Evolutionary conservation across 2,797 vertebrate genomes (phyloP), one percentile per base, ranked within the genome.

Genomic region (Poeciliopsis infans): DNA sequence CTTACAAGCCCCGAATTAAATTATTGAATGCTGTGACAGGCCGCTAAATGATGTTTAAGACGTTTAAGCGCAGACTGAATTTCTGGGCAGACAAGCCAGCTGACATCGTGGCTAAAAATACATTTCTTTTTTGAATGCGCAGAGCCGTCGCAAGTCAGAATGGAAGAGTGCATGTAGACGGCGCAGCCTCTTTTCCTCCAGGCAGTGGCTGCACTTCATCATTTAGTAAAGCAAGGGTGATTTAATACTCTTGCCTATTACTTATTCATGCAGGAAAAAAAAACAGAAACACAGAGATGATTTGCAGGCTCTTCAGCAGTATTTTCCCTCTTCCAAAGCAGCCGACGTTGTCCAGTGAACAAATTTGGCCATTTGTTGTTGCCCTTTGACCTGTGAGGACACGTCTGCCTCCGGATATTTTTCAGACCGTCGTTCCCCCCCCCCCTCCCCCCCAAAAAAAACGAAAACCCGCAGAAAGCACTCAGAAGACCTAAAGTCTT

Each of bases 141-240:
- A 0, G 6, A 81, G 53, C 61, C 45, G 49, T 31, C 2, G 74
- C 11, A 41, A 72, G 31, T 68, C 33, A 64, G 72, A 49, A 70
- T 31, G 69, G 59, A 46, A 79, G 20, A 57, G 2, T 69, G 20
- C 18, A 10, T 31, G 20, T 53, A 64, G 39, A 81, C 1, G 20
- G 69, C 81, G 36, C 69, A 49, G 57, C 59, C 45, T 87, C 55
- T 81, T 84, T 86, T 85, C 79, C 57, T 76, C 2, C 75, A 49
- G 51, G 75, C 33, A 28, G 28, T 77, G 68, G 33, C 75, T 77
- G 72, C 79, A 71, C 74, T 86, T 81, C 81, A 86, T 91, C 83
- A 90, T 91, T 92, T 84, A 84, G 79, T 61, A 84, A 81, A 88
- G 80, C 72, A 64, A 75, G 46, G 78, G 73, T 76, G 81, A 91